phyloP scores from a whole-genome alignment of 2,113 vertebrate genomes.

The Halcyon senegalensis region DNA sequence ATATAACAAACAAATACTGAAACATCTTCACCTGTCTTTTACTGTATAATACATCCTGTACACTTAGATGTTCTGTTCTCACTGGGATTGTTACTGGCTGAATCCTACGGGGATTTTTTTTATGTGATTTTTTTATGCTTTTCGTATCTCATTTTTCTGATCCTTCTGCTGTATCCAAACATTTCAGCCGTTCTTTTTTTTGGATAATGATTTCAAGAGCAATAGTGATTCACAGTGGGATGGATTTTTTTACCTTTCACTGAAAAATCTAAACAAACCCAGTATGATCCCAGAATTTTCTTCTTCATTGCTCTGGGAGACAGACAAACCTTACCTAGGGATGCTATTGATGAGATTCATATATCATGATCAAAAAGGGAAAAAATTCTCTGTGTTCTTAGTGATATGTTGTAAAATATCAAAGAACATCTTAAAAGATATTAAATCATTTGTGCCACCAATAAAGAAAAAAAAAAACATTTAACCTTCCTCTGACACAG shows the following conservation, averaged over 20 bases:
- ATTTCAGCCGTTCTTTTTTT: neutral
- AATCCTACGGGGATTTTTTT: neutral
- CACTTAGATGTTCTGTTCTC: neutral
- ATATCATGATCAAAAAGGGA: conserved; percentile 24
- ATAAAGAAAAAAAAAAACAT: neutral
- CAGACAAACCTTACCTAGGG: neutral
- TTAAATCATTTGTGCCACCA: conserved; percentile 27
- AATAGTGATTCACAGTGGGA: neutral
- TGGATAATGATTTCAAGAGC: neutral
- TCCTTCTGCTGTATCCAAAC: neutral
- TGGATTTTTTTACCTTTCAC: neutral
- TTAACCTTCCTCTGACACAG: conserved; percentile 41
- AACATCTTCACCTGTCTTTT: neutral
- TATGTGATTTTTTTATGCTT: neutral
- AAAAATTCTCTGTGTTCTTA: neutral
- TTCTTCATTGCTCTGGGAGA: neutral
- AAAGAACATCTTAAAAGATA: conserved; percentile 16
- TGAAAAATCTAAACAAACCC: conserved; percentile 20
- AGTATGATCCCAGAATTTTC: neutral
- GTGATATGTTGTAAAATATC: neutral
- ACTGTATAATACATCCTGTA: neutral
- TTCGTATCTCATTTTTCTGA: neutral
- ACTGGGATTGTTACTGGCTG: neutral
- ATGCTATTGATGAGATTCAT: neutral
- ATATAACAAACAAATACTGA: neutral